A percentile compares a stretch with the other conserved stretches of the same genome.
These are phyloP conservation scores for Synchiropus splendidus DNA, from an alignment of 2,113 vertebrate genomes.

Conservation along the genomic window DNA sequence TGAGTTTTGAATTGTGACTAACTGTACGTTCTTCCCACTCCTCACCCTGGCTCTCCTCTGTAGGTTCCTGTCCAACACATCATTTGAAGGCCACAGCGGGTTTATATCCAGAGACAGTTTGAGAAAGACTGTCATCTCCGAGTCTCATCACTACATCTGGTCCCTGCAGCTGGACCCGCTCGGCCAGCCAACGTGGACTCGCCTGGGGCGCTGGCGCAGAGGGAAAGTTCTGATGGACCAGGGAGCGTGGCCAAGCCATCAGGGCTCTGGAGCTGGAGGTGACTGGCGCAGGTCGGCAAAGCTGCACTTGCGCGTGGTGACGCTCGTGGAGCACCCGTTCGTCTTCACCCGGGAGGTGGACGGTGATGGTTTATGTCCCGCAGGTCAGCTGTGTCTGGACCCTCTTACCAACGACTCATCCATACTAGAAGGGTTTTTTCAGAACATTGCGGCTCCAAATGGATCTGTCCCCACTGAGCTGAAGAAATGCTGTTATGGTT, in stretches of 20 bases:
- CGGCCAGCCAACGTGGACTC: conserved; percentile 86
- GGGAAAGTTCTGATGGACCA: conserved; percentile 74
- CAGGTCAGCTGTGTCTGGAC: conserved; percentile 88
- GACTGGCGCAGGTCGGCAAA: conserved; percentile 45
- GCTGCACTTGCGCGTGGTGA: conserved; percentile 75
- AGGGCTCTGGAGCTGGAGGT: conserved; percentile 29
- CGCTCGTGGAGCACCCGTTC: conserved; percentile 89
- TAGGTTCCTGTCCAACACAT: conserved; percentile 90
- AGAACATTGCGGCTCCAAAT: conserved; percentile 60
- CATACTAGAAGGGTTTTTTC: conserved; percentile 38
- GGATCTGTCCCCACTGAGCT: conserved; percentile 40
- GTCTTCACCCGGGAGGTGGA: conserved; percentile 88
- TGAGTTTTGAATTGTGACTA: no score
- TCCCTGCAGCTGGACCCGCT: conserved; percentile 87
- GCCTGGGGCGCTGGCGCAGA: conserved; percentile 51
- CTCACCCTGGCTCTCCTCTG: neutral
- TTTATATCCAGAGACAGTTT: conserved; percentile 37
- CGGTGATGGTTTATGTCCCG: conserved; percentile 84
- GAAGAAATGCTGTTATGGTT: conserved; percentile 87
- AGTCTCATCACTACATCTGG: conserved; percentile 60
- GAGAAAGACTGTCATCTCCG: conserved; percentile 70
- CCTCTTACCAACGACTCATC: conserved; percentile 61
- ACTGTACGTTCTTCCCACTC: no score
- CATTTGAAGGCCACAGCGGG: conserved; percentile 79
- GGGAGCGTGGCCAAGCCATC: conserved; percentile 64